Conservation (phyloP, 2,888 invertebrate species). For the Cylindroiulus punctatus region DNA sequence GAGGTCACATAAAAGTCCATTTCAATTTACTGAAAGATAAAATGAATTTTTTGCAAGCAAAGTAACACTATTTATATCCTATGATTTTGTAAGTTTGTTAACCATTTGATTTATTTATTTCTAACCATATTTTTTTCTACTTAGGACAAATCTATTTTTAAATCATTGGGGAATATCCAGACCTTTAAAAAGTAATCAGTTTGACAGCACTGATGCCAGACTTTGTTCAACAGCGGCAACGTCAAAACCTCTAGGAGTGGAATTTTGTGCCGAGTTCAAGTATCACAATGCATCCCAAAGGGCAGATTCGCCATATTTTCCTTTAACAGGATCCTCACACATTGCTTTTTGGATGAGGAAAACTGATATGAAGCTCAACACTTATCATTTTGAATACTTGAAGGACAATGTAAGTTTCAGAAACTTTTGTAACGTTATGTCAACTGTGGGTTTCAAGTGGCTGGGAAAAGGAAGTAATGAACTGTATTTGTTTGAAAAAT, state of each 20-base stretch:
- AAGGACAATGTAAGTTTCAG: conserved; percentile 58
- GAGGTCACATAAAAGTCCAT: conserved; percentile 75
- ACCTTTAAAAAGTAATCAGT: not conserved
- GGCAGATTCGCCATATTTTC: conserved; percentile 74
- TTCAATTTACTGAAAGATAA: conserved; percentile 84
- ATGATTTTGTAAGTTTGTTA: not conserved
- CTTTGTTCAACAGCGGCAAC: conserved; percentile 50
- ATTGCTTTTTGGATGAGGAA: conserved; percentile 81
- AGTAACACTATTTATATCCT: not conserved
- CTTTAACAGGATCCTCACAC: conserved; percentile 82
- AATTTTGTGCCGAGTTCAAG: conserved; percentile 80
- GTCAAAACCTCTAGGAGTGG: conserved; percentile 74
- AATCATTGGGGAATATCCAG: conserved; percentile 1
- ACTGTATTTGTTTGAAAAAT: not conserved
- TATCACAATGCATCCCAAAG: conserved; percentile 75
- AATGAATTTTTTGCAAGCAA: conserved; percentile 74
- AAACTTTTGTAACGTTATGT: not conserved
- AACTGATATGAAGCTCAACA: conserved; percentile 73
- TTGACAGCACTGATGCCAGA: conserved; percentile 51
- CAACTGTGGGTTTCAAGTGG: not conserved
- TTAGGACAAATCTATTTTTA: conserved; percentile 48
- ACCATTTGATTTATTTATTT: not conserved
- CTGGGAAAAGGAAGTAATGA: not conserved
- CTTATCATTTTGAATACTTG: conserved; percentile 63
- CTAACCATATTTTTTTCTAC: not conserved